Percentiles rank a stretch among this genome's conserved stretches.
Conservation (phyloP, 1,140 invertebrate genomes). For the Ruditapes philippinarum region DNA sequence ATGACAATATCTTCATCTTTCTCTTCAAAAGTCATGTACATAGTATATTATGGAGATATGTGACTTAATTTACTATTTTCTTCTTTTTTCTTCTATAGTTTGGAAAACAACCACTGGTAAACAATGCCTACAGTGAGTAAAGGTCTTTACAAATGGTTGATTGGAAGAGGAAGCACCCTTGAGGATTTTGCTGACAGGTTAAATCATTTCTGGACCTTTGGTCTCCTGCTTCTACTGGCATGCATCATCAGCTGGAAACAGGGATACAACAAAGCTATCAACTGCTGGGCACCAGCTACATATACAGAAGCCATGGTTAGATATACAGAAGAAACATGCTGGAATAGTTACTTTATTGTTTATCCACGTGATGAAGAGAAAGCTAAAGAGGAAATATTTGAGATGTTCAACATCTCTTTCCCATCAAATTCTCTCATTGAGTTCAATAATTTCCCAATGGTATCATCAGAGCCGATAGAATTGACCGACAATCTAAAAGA, state of each 20-base stretch:
- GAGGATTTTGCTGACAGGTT: constrained; percentile 57
- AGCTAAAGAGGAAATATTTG: background rate
- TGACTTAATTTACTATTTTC: no score
- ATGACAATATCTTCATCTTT: no score
- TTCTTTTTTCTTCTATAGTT: no score
- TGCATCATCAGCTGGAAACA: constrained; percentile 39
- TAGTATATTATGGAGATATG: no score
- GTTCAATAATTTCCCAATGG: background rate
- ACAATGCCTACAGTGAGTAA: constrained; percentile 43
- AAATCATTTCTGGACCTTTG: constrained; percentile 62
- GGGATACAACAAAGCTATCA: background rate
- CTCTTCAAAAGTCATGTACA: no score
- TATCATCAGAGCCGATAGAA: background rate
- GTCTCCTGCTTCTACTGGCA: constrained; percentile 36
- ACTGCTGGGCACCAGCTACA: constrained; percentile 7
- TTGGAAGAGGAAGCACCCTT: constrained; percentile 1
- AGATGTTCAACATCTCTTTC: background rate
- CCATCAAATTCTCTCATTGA: background rate
- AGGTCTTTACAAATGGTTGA: constrained; percentile 32
- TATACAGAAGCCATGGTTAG: background rate
- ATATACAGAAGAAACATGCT: constrained; percentile 7
- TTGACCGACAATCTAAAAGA: background rate
- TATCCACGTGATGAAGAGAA: background rate
- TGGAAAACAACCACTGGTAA: no score
- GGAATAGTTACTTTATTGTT: constrained; percentile 33